Percentiles rank a stretch among this genome's conserved stretches.
These are phyloP conservation scores for Sebastes itinus DNA, from an alignment of 2,797 vertebrate species.

Conservation along the genomic window DNA sequence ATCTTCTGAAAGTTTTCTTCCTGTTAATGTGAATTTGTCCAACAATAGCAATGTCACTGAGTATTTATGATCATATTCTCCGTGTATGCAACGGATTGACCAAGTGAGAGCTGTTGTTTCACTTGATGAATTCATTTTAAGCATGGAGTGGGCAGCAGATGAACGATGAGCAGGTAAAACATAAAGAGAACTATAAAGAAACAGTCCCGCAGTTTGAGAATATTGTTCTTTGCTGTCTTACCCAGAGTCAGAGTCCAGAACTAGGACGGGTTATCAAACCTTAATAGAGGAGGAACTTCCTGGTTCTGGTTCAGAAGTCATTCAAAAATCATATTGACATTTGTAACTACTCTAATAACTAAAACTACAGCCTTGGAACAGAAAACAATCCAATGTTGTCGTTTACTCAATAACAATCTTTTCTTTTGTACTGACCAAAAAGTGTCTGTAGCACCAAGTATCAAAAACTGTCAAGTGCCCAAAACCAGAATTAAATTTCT, in stretches of 20 bases:
- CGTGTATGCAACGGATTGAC: background rate
- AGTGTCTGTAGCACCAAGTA: background rate
- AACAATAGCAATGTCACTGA: background rate
- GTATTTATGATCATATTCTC: background rate
- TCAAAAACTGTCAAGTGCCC: background rate
- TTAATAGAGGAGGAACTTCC: background rate
- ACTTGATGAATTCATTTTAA: background rate
- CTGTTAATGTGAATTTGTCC: background rate
- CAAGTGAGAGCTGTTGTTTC: background rate
- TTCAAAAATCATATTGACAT: background rate
- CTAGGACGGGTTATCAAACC: background rate
- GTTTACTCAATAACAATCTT: background rate
- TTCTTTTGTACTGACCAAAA: fast-evolving
- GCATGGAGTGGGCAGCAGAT: background rate
- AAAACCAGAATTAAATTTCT: background rate
- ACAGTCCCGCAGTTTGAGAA: background rate
- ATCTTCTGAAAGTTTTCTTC: background rate
- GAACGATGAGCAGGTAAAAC: background rate
- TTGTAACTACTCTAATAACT: background rate
- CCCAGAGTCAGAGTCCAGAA: background rate
- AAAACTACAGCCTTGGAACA: background rate
- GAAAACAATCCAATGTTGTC: background rate
- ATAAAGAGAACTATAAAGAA: background rate
- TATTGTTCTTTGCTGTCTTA: background rate
- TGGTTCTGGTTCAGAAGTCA: background rate